A percentile compares a stretch with the other conserved stretches of the same genome.
phyloP scores from a whole-genome alignment of 1,140 invertebrate species.

The Eriocheir sinensis region DNA sequence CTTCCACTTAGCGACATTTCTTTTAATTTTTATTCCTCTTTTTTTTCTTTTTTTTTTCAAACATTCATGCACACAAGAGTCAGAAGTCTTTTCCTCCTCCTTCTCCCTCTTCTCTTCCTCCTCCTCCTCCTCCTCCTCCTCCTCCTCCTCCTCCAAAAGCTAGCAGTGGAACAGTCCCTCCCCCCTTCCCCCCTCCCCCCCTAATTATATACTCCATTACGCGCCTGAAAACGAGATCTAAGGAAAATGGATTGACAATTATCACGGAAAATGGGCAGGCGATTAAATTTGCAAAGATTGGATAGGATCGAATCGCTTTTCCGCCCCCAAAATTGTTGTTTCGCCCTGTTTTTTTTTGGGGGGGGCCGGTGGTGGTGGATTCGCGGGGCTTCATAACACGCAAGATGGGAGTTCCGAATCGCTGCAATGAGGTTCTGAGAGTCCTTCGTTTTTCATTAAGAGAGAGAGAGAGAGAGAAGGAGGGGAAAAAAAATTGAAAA shows the following conservation, averaged over 20 bases:
- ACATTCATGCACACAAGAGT: too few relatives aligned
- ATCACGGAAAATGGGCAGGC: background rate
- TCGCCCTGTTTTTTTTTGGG: background rate
- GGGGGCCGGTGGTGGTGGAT: too few relatives aligned
- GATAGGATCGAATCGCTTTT: conserved; percentile 9
- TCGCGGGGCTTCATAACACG: background rate
- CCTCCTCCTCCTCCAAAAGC: too few relatives aligned
- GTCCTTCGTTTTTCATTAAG: background rate
- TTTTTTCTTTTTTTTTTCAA: too few relatives aligned
- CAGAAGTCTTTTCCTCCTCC: too few relatives aligned
- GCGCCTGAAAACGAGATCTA: background rate
- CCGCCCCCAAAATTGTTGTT: conserved; percentile 26
- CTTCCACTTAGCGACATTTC: too few relatives aligned
- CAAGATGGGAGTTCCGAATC: background rate
- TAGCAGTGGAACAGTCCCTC: too few relatives aligned
- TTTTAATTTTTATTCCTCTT: too few relatives aligned
- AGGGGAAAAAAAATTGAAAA: too few relatives aligned
- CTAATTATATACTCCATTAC: background rate
- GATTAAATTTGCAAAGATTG: conserved; percentile 18
- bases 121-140: too few relatives aligned
- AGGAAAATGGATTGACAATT: conserved; percentile 26
- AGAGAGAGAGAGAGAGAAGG: background rate
- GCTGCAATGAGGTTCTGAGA: background rate
- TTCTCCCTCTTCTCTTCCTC: too few relatives aligned
- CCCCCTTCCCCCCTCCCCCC: too few relatives aligned